Base-by-base conservation (phyloP, 1,140 invertebrate genomes). In the Cardiocondyla obscurior region DNA sequence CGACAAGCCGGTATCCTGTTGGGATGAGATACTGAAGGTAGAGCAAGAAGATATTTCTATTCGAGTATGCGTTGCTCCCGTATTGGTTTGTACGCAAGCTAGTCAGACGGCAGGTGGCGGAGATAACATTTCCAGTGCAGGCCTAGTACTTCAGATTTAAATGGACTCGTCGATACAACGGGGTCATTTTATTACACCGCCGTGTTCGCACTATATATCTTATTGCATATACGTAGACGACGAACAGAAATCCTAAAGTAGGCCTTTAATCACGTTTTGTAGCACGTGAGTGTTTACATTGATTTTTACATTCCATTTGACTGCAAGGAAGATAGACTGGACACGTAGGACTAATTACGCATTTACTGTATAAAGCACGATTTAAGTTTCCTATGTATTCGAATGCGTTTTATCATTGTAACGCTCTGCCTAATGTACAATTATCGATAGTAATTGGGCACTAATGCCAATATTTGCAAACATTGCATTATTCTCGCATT, bases 81-180 rank as follows among this genome's bases (percentile, higher is more conserved):
- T 97, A 3, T 92, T 98, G 5, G 97, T 98, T 0, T 98, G 98
- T 88, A 98, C 97, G 0, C 94, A 97, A 85, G 97, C 97, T 2
- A 95, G 96, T 57, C 96, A 98, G 88, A 98, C 98, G 16, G 97
- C 96, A 0, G 97, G 98, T 0, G 97, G 97, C 14, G 97, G 98
- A 1, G 97, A 98, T 91, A 98, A 98, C 90, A 97, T 98, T 77
- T 98, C 97, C 0, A 97, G 97, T 42, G 97, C 97, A 8, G 97
- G 97, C 22, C 92, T 98, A 4, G 96, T 97, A 36, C 94, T 97
- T 42, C 97, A 98, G 92, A 95, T 97, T 65, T 95, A 94, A 91
- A 77, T 16, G 12, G 6, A 60, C 0, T 16, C 19, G 25, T 64
- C 73, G 73, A 49, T 36, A 62, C 30, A 28, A 64, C 58, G 19